phyloP scores from a whole-genome alignment of 1,140 invertebrate species.

The Drosophila nikananu region DNA sequence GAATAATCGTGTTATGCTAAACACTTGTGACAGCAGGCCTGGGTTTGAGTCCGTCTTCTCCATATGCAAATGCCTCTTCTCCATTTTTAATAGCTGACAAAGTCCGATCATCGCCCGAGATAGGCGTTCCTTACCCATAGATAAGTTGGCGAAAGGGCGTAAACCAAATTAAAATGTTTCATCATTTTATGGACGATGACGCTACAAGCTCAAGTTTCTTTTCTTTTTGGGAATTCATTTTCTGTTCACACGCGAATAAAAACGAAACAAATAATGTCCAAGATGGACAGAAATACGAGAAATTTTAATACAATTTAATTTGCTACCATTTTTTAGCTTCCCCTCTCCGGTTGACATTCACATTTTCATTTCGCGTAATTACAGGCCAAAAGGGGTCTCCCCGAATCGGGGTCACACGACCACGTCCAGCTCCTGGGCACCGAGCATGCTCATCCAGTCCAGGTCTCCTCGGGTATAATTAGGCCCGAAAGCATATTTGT shows the following conservation, averaged over 20 bases:
- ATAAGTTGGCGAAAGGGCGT: slow-evolving; percentile 37
- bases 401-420: slow-evolving; percentile 63
- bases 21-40: slow-evolving; percentile 53
- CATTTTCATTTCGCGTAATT: slow-evolving; percentile 77
- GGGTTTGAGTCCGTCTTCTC: slow-evolving; percentile 25
- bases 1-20: slow-evolving; percentile 67
- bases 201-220: slow-evolving; percentile 24
- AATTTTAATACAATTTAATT: slow-evolving; percentile 81
- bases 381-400: slow-evolving; percentile 48
- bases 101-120: slow-evolving; percentile 52
- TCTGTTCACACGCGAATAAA: slow-evolving; percentile 67
- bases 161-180: slow-evolving; percentile 69
- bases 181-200: slow-evolving; percentile 38
- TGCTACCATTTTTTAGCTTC: slow-evolving; percentile 61
- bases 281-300: slow-evolving; percentile 46
- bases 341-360: slow-evolving; percentile 67
- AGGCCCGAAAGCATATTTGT: slow-evolving; percentile 80
- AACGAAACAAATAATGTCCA: slow-evolving; percentile 19
- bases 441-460: slow-evolving; percentile 60
- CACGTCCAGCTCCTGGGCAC: slow-evolving; percentile 42
- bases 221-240: slow-evolving; percentile 35
- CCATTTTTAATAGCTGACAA: slow-evolving; percentile 42
- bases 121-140: slow-evolving; percentile 20
- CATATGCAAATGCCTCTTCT: slow-evolving; percentile 48
- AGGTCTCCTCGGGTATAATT: slow-evolving; percentile 66